These are phyloP conservation scores for Seladonia tumulorum DNA, from an alignment of 2,888 invertebrate genomes.

Conservation along the genomic window DNA sequence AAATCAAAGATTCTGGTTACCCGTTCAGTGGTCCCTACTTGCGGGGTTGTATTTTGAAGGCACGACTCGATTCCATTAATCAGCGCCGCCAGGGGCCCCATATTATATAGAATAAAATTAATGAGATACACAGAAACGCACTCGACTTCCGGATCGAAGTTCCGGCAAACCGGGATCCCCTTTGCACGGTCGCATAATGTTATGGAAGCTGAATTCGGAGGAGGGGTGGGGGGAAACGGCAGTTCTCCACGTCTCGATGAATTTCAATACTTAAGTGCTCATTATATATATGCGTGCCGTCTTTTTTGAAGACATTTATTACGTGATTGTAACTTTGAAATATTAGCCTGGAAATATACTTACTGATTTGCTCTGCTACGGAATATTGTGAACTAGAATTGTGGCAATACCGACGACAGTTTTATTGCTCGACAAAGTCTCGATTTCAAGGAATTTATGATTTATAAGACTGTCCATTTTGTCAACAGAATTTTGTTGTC, in stretches of 20 bases:
- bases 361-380: neutral
- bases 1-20: slow-evolving; percentile 72
- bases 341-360: neutral
- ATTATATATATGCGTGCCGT: slow-evolving; percentile 21
- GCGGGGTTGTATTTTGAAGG: slow-evolving; percentile 74
- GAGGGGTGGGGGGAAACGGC: neutral
- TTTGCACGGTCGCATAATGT: slow-evolving; percentile 57
- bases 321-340: neutral
- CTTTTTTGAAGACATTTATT: neutral
- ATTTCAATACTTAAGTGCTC: slow-evolving; percentile 51
- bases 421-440: neutral
- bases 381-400: neutral
- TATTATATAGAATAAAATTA: slow-evolving; percentile 84
- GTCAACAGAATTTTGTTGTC: neutral
- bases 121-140: slow-evolving; percentile 84
- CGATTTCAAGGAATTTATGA: neutral
- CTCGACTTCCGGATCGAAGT: slow-evolving; percentile 80
- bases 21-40: slow-evolving; percentile 30
- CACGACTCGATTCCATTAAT: slow-evolving; percentile 83
- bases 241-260: slow-evolving; percentile 50
- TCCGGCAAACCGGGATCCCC: slow-evolving; percentile 70
- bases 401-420: neutral
- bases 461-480: neutral
- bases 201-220: slow-evolving; percentile 54
- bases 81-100: slow-evolving; percentile 70